These are phyloP conservation scores for Phymorhynchus buccinoides DNA, from an alignment of 1,140 invertebrate genomes.

Conservation along the genomic window DNA sequence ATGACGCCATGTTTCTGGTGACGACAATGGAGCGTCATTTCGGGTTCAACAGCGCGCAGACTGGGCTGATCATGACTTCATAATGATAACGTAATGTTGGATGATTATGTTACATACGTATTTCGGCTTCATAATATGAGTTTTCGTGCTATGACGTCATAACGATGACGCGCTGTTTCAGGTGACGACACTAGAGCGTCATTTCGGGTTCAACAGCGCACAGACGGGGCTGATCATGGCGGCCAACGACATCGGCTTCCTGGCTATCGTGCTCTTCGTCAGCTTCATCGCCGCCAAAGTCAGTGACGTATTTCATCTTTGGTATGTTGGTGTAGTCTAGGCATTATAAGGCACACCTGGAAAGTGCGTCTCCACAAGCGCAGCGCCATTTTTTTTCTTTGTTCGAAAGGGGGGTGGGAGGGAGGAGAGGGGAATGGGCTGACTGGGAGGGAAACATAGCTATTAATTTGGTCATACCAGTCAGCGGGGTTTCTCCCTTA, in stretches of 20 bases:
- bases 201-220: slow-evolving; percentile 55
- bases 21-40: slow-evolving; percentile 58
- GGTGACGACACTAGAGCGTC: slow-evolving; percentile 56
- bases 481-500: no score
- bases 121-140: no score
- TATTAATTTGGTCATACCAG: no score
- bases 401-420: no score
- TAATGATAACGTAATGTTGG: no score
- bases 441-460: no score
- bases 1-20: slow-evolving; percentile 28
- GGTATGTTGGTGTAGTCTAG: no score
- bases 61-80: slow-evolving; percentile 56
- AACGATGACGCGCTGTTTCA: background rate
- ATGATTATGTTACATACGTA: no score
- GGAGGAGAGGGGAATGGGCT: no score
- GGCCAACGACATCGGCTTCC: slow-evolving; percentile 56
- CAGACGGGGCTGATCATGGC: slow-evolving; percentile 56
- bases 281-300: slow-evolving; percentile 47
- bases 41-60: slow-evolving; percentile 53
- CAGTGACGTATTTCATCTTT: background rate
- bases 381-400: no score
- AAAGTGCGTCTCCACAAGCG: no score
- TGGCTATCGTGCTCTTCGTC: slow-evolving; percentile 47
- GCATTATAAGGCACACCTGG: no score
- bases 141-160: background rate